A percentile compares a stretch with the other conserved stretches of the same genome.
Conservation (phyloP, 2,797 vertebrate genomes). For the Arrhamphus sclerolepis region DNA sequence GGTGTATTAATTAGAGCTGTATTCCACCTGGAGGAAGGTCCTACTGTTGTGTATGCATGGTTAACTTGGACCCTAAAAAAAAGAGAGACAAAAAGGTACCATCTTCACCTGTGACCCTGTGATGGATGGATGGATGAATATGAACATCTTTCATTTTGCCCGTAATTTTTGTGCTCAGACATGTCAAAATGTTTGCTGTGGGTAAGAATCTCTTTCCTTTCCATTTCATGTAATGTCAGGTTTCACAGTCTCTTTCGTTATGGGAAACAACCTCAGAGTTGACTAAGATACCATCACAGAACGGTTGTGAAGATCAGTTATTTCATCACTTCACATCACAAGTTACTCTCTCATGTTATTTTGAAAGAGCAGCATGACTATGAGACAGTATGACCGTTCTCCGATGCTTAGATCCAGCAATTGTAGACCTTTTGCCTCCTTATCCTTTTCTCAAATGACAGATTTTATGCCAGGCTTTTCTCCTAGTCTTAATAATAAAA, state of each 20-base stretch:
- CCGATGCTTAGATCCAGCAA: neutral
- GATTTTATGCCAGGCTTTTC: constrained; percentile 8
- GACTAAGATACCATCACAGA: neutral
- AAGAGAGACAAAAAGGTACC: neutral
- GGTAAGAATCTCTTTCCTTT: neutral
- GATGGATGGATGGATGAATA: no score
- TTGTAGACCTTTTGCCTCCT: neutral
- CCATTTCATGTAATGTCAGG: neutral
- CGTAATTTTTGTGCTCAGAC: constrained; percentile 4
- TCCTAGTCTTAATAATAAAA: constrained; percentile 7
- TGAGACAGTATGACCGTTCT: neutral
- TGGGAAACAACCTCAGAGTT: neutral
- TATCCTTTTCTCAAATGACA: constrained; percentile 11
- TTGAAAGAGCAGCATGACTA: neutral
- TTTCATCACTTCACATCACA: neutral
- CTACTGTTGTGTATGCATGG: constrained; percentile 4
- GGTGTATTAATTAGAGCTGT: neutral
- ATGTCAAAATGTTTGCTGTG: neutral
- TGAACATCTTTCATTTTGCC: neutral
- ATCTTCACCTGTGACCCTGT: no score
- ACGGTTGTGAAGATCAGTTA: no score
- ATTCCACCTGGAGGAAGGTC: neutral
- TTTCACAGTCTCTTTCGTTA: neutral
- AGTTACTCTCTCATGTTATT: neutral
- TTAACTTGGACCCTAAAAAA: neutral